A percentile compares a stretch with the other conserved stretches of the same genome.
These are phyloP conservation scores for Slavum lentiscoides DNA, from an alignment of 2,888 invertebrate genomes.

Conservation along the genomic window DNA sequence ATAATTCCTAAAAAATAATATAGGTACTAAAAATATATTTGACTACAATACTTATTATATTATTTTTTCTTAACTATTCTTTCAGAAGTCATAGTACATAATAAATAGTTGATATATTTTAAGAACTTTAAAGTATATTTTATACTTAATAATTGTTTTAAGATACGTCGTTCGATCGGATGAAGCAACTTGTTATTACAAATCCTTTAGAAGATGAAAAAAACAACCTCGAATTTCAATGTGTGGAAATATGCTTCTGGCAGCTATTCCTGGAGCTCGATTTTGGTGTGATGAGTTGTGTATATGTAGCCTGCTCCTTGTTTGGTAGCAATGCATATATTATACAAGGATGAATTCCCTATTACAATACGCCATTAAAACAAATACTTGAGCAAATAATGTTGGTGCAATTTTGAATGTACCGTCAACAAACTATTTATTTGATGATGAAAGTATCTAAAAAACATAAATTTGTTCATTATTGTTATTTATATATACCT, in stretches of 20 bases:
- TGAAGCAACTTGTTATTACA: slow-evolving; percentile 22
- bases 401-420: slow-evolving; percentile 16
- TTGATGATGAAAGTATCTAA: slow-evolving; percentile 11
- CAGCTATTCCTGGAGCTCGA: slow-evolving; percentile 6
- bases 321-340: neutral
- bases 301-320: neutral
- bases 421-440: slow-evolving; percentile 24
- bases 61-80: too few species aligned
- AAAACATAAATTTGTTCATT: slow-evolving; percentile 2
- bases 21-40: neutral
- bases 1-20: neutral
- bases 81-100: too few species aligned
- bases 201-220: slow-evolving; percentile 10
- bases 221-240: slow-evolving; percentile 18
- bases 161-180: slow-evolving; percentile 4
- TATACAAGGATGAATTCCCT: slow-evolving; percentile 21
- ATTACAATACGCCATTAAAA: slow-evolving; percentile 11
- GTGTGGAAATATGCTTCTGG: slow-evolving; percentile 11
- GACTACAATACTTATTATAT: too few species aligned
- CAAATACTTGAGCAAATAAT: slow-evolving; percentile 20
- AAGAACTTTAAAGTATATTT: too few species aligned
- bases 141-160: too few species aligned
- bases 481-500: too few species aligned
- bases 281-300: neutral
- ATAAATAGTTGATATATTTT: too few species aligned